Evolutionary conservation across 2,113 vertebrate genomes (phyloP).

Genomic region (Coturnix japonica): DNA sequence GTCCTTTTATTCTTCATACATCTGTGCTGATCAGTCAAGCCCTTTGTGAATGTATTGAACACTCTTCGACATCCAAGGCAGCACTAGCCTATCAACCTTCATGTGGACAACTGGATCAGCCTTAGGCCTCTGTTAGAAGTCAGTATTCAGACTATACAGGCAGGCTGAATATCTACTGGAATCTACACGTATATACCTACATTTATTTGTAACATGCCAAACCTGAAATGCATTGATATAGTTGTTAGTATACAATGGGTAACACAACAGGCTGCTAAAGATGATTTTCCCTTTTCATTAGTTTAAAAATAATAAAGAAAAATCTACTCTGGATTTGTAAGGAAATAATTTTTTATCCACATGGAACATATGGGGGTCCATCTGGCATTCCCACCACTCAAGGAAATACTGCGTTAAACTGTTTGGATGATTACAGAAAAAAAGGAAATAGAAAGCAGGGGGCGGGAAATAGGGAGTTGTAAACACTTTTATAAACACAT

Average conservation of each 20-base stretch:
- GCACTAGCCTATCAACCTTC: background rate
- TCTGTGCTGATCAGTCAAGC: background rate
- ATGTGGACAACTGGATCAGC: background rate
- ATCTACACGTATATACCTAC: background rate
- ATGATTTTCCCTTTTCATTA: background rate
- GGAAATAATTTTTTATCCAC: background rate
- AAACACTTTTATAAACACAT: background rate
- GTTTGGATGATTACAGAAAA: constrained; percentile 10
- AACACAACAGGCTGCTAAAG: background rate
- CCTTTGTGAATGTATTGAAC: background rate
- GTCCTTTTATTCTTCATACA: background rate
- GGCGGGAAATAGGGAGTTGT: background rate
- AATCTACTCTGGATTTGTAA: background rate
- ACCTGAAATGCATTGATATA: background rate
- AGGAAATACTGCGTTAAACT: constrained; percentile 24
- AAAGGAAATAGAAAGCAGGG: background rate
- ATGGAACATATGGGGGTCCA: background rate
- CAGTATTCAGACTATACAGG: background rate
- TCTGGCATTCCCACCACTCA: constrained; percentile 26
- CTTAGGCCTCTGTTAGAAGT: background rate
- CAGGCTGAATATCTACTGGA: background rate
- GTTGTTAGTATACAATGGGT: background rate
- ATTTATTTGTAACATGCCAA: background rate
- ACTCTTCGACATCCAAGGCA: background rate
- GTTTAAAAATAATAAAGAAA: background rate